Conservation (phyloP, 2,888 invertebrate species). For the Corythucha ciliata region DNA sequence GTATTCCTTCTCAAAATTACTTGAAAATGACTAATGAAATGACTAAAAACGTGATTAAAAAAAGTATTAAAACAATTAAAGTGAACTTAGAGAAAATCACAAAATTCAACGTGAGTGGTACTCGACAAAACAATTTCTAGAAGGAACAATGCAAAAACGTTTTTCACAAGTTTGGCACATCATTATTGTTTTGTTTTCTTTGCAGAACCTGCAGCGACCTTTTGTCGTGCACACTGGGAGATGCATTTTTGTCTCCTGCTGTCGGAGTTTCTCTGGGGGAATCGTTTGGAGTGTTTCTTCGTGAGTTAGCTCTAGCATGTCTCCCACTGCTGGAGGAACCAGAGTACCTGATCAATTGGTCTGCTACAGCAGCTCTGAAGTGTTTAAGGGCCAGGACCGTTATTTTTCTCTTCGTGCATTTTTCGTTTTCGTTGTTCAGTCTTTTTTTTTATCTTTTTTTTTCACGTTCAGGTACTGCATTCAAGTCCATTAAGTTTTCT, state of each 20-base stretch:
- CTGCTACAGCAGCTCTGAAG: slow-evolving; percentile 8
- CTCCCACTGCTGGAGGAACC: too few species aligned
- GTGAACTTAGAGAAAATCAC: too few species aligned
- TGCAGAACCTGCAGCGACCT: slow-evolving; percentile 22
- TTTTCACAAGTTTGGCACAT: slow-evolving; percentile 14
- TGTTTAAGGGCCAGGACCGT: not conserved
- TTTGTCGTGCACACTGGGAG: slow-evolving; percentile 13
- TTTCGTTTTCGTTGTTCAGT: not conserved
- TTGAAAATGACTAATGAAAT: too few species aligned
- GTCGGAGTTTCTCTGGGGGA: too few species aligned
- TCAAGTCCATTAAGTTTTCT: slow-evolving; percentile 1
- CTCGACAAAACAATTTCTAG: slow-evolving; percentile 20
- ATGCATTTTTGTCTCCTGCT: slow-evolving; percentile 17
- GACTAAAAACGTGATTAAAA: too few species aligned
- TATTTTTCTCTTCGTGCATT: not conserved
- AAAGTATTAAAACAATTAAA: too few species aligned
- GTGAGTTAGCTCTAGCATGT: too few species aligned
- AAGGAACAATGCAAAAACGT: slow-evolving; percentile 14
- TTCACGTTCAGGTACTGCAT: not conserved
- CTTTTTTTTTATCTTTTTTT: not conserved
- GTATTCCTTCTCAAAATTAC: too few species aligned
- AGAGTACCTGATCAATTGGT: slow-evolving; percentile 9
- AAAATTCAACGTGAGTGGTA: too few species aligned
- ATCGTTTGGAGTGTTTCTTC: too few species aligned
- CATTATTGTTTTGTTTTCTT: slow-evolving; percentile 13